Evolutionary conservation across 1,140 invertebrate species (phyloP).

Genomic region (Lasaia peninsularis): DNA sequence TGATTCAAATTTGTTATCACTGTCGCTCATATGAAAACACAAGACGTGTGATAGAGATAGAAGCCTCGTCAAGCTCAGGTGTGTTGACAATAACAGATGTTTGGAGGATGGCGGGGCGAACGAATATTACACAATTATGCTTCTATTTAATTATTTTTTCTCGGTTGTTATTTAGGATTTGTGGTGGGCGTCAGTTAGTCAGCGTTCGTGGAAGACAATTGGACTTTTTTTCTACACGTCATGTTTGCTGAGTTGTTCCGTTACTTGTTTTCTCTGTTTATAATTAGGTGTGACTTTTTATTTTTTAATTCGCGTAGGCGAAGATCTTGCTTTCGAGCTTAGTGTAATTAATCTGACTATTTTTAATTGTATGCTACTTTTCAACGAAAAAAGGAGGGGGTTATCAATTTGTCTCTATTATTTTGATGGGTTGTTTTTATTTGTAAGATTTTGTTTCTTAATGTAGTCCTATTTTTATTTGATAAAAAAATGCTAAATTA

Average conservation of each 20-base stretch:
- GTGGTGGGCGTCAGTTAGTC: slow-evolving; percentile 45
- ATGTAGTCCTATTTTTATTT: no score
- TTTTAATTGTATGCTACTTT: background rate
- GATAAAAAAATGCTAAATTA: no score
- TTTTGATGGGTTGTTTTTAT: no score
- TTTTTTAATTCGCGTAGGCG: slow-evolving; percentile 30
- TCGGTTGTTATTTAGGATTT: slow-evolving; percentile 50
- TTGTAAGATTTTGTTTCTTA: no score
- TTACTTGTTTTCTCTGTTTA: slow-evolving; percentile 44
- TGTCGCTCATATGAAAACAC: slow-evolving; percentile 27
- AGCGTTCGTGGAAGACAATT: slow-evolving; percentile 46
- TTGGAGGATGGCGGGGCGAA: slow-evolving; percentile 53
- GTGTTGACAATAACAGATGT: slow-evolving; percentile 76
- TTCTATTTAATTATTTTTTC: slow-evolving; percentile 73
- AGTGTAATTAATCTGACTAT: background rate
- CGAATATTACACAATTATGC: slow-evolving; percentile 73
- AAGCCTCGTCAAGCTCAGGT: slow-evolving; percentile 52
- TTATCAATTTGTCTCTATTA: no score
- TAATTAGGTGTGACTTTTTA: slow-evolving; percentile 48
- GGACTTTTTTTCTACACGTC: slow-evolving; percentile 38
- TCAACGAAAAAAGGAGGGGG: no score
- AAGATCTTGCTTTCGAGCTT: slow-evolving; percentile 10
- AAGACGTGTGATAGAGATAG: slow-evolving; percentile 36
- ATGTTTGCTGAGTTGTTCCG: slow-evolving; percentile 41
- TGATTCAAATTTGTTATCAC: slow-evolving; percentile 42